A percentile compares a stretch with the other conserved stretches of the same genome.
Evolutionary conservation across 1,140 invertebrate genomes (phyloP).

Genomic region (Temnothorax curvispinosus): DNA sequence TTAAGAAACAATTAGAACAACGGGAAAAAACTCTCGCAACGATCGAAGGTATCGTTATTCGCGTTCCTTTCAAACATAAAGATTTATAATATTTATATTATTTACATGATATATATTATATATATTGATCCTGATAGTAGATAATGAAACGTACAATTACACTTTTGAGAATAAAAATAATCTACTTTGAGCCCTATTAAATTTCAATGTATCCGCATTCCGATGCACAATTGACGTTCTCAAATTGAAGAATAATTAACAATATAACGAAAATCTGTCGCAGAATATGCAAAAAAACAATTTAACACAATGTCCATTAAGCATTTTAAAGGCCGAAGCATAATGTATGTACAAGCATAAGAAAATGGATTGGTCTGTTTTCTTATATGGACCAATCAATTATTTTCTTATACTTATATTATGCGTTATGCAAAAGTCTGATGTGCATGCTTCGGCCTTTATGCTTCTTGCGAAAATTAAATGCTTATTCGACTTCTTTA

Average conservation of each 20-base stretch:
- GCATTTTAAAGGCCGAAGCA: neutral
- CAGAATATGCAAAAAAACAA: neutral
- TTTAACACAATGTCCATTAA: neutral
- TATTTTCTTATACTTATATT: no score
- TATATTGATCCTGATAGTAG: neutral
- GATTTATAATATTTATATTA: neutral
- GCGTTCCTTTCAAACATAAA: neutral
- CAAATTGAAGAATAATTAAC: neutral
- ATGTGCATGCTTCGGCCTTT: no score
- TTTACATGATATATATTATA: neutral
- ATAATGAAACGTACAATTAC: neutral
- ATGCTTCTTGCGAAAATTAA: neutral
- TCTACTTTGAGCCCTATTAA: neutral
- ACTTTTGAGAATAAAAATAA: neutral
- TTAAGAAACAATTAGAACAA: conserved; percentile 25
- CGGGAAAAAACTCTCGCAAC: conserved; percentile 13
- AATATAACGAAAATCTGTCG: neutral
- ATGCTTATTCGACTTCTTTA: neutral
- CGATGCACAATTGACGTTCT: neutral
- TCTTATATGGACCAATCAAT: no score
- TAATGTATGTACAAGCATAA: no score
- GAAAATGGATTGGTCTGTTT: no score
- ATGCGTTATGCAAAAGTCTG: no score
- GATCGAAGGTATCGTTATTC: neutral
- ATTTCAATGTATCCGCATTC: neutral